These are phyloP conservation scores for Nemapogon koenigi DNA, from an alignment of 2,888 invertebrate species.

Conservation along the genomic window DNA sequence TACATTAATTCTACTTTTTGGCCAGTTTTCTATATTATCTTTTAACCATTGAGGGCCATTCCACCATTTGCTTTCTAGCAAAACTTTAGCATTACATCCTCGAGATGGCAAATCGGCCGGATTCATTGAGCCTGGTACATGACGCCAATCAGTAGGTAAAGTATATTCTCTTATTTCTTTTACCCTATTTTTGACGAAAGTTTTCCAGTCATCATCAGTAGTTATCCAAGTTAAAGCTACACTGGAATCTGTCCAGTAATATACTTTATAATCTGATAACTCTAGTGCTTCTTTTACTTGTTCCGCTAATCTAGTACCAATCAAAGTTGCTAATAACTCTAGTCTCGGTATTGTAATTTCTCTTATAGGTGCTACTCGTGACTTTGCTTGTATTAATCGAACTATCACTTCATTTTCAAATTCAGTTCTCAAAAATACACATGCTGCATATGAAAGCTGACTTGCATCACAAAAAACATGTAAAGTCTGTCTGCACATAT, in stretches of 20 bases:
- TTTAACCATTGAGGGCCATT: constrained; percentile 10
- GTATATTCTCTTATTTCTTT: constrained; percentile 7
- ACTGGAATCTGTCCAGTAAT: constrained; percentile 7
- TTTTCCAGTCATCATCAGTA: constrained; percentile 4
- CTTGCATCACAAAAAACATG: constrained; percentile 8
- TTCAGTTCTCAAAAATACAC: constrained; percentile 6
- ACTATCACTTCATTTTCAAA: background rate
- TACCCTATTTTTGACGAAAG: constrained; percentile 11
- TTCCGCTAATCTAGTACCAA: constrained; percentile 4
- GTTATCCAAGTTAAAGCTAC: constrained; percentile 4
- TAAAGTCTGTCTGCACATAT: background rate
- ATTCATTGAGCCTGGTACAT: constrained; percentile 8
- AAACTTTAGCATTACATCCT: constrained; percentile 7
- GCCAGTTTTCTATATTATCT: background rate
- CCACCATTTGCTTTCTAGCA: constrained; percentile 8
- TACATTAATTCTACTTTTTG: background rate
- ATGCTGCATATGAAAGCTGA: constrained; percentile 3
- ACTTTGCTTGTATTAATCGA: constrained; percentile 2
- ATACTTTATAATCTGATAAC: background rate
- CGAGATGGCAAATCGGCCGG: constrained; percentile 10
- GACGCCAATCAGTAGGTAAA: constrained; percentile 7
- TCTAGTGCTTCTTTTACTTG: constrained; percentile 1
- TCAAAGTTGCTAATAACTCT: constrained; percentile 8
- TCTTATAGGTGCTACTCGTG: constrained; percentile 6
- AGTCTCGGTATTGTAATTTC: constrained; percentile 7